phyloP scores from a whole-genome alignment of 1,140 invertebrate species.

The Drosophila elegans region DNA sequence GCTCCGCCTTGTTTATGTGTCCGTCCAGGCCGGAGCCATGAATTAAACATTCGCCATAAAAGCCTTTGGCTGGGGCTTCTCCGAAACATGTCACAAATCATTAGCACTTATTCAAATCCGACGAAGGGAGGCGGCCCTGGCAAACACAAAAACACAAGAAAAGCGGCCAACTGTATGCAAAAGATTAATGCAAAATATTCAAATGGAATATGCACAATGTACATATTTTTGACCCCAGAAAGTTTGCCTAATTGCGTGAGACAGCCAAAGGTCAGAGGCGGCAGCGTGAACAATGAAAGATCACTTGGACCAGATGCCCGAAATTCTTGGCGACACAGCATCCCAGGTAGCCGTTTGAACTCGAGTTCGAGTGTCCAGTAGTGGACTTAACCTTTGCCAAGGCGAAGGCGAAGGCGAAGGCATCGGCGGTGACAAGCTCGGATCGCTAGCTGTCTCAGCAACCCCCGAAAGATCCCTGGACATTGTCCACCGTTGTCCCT shows the following conservation, averaged over 20 bases:
- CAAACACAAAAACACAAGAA: conserved; percentile 18
- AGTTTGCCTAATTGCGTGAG: conserved; percentile 73
- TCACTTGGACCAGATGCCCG: conserved; percentile 48
- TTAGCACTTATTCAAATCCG: conserved; percentile 81
- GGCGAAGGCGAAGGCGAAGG: too few species aligned
- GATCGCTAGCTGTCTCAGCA: conserved; percentile 26
- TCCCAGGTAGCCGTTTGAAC: conserved; percentile 54
- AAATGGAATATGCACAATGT: conserved; percentile 53
- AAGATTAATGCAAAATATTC: conserved; percentile 63
- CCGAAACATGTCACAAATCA: conserved; percentile 76
- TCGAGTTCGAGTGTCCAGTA: conserved; percentile 60
- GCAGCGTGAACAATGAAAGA: conserved; percentile 42
- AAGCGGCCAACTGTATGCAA: conserved; percentile 33
- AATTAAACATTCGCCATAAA: conserved; percentile 79
- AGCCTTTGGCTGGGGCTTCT: conserved; percentile 35
- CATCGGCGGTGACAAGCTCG: conserved; percentile 49
- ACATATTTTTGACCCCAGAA: conserved; percentile 65
- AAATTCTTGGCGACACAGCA: conserved; percentile 12
- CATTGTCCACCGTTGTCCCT: conserved; percentile 54
- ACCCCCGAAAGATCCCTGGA: conserved; percentile 48
- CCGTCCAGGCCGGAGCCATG: conserved; percentile 47
- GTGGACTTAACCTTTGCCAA: conserved; percentile 56
- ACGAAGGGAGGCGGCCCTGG: conserved; percentile 9
- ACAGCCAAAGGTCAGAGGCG: conserved; percentile 62
- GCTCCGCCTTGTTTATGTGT: conserved; percentile 76